Percentiles rank a stretch among this genome's conserved stretches.
Conservation (phyloP, 2,888 invertebrate species). For the Thyatira batis region DNA sequence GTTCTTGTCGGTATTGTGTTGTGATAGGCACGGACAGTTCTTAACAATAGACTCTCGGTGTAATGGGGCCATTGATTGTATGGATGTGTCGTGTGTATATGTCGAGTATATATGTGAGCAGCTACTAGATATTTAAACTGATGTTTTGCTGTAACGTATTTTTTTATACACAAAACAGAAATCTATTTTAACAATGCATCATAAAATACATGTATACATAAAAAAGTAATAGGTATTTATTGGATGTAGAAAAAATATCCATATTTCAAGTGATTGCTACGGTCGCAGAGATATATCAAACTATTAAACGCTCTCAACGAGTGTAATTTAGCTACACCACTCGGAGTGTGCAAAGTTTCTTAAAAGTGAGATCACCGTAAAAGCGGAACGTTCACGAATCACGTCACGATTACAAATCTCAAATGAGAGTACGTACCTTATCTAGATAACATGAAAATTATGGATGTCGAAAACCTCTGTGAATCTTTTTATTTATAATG, state of each 20-base stretch:
- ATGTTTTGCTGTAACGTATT: slow-evolving; percentile 34
- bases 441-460: slow-evolving; percentile 3
- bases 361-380: background rate
- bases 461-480: slow-evolving; percentile 13
- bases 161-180: slow-evolving; percentile 8
- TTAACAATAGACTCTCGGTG: slow-evolving; percentile 74
- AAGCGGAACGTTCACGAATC: background rate
- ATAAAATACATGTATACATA: too few species aligned
- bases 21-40: slow-evolving; percentile 72
- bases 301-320: background rate
- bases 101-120: slow-evolving; percentile 52
- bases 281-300: background rate
- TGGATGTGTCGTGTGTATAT: slow-evolving; percentile 55
- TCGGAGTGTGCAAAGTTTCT: background rate
- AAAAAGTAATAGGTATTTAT: too few species aligned
- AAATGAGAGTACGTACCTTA: background rate
- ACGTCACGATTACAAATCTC: background rate
- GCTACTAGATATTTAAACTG: slow-evolving; percentile 38
- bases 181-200: too few species aligned
- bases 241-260: too few species aligned
- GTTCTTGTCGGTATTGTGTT: slow-evolving; percentile 64
- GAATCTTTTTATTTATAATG: too few species aligned
- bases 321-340: background rate
- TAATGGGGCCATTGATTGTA: slow-evolving; percentile 78
- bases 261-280: too few species aligned